Percentiles rank a stretch among this genome's conserved stretches.
Conservation (phyloP, 2,797 vertebrate genomes). For the Cyclopterus lumpus region DNA sequence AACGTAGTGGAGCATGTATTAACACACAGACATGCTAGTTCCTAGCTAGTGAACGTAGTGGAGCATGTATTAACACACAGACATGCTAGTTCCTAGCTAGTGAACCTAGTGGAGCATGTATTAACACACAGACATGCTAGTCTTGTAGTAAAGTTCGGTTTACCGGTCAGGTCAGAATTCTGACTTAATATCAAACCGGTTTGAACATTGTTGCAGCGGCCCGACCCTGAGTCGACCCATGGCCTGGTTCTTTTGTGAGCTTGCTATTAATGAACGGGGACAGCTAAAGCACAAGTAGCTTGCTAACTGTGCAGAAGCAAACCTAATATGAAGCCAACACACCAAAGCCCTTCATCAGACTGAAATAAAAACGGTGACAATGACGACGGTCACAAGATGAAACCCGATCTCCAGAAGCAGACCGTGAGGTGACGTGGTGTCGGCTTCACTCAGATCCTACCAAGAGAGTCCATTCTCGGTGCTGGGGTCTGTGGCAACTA, state of each 20-base stretch:
- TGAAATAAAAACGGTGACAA: not conserved
- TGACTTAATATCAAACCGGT: no score
- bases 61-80: no score
- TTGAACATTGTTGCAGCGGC: no score
- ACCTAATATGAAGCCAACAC: no score
- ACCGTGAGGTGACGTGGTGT: not conserved
- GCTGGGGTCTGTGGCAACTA: not conserved
- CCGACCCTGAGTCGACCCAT: not conserved
- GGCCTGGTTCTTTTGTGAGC: no score
- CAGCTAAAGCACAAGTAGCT: not conserved
- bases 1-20: no score
- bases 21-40: no score
- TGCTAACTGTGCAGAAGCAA: not conserved
- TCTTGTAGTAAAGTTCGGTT: not conserved
- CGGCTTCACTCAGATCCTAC: not conserved
- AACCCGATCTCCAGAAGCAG: not conserved
- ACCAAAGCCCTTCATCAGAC: not conserved
- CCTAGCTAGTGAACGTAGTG: no score
- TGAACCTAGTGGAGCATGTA: no score
- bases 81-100: no score
- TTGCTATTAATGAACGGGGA: not conserved
- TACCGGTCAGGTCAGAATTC: no score
- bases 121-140: no score
- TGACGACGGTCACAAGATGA: not conserved
- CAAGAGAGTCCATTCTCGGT: not conserved